These are phyloP conservation scores for Nibea albiflora DNA, from an alignment of 2,113 vertebrate genomes.

Conservation along the genomic window DNA sequence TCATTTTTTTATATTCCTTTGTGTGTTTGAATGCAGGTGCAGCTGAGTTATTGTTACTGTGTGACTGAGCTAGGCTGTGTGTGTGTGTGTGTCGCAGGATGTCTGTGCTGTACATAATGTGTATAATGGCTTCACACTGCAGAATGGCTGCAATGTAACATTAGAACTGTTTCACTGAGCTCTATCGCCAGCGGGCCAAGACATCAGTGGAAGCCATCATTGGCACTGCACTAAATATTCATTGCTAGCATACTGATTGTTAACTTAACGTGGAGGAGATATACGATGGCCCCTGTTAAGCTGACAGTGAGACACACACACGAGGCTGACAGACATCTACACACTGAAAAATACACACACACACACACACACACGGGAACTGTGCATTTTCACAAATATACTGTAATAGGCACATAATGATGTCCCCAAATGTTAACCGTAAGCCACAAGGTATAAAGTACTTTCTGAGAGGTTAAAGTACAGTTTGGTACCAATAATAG, in stretches of 20 bases:
- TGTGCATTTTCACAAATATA: not conserved
- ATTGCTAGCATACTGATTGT: conserved; percentile 47
- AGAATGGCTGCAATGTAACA: conserved; percentile 48
- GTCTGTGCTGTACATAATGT: conserved; percentile 43
- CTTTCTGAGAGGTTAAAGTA: not conserved
- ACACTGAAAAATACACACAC: not conserved
- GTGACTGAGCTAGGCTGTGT: conserved; percentile 3
- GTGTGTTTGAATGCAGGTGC: conserved; percentile 44
- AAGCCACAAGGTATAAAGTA: not conserved
- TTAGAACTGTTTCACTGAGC: conserved; percentile 57
- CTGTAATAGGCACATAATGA: not conserved
- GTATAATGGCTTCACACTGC: conserved; percentile 49
- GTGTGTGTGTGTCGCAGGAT: conserved; percentile 13
- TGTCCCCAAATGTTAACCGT: not conserved
- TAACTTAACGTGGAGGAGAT: conserved; percentile 50
- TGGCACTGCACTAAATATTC: conserved; percentile 54
- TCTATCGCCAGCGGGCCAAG: conserved; percentile 46
- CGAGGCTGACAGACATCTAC: conserved; percentile 8
- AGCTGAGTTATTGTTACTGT: conserved; percentile 41
- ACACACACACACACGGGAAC: not conserved
- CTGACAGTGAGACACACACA: conserved; percentile 28
- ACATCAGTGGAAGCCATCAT: conserved; percentile 60
- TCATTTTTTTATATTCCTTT: too few relatives aligned
- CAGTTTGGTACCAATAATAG: too few relatives aligned
- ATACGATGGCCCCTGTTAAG: conserved; percentile 19